These are phyloP conservation scores for Schizopygopsis malacanthus DNA, from an alignment of 2,797 vertebrate genomes.

Conservation along the genomic window DNA sequence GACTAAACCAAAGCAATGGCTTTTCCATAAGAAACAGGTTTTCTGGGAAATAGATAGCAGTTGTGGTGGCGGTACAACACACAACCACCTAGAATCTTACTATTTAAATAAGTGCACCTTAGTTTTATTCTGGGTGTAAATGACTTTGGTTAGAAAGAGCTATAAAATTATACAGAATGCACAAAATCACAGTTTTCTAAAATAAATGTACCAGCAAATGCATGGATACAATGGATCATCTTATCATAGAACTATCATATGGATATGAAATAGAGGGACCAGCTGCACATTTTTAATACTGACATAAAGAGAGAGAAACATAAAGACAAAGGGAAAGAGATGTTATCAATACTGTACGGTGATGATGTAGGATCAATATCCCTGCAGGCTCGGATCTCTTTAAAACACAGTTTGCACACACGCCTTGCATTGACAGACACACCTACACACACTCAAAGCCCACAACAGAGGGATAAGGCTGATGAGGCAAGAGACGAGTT, in stretches of 20 bases:
- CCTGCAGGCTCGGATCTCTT: conserved; percentile 13
- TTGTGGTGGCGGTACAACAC: background rate
- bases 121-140: conserved; percentile 21
- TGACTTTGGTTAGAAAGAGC: background rate
- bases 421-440: conserved; percentile 31
- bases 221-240: background rate
- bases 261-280: background rate
- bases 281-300: background rate
- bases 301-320: background rate
- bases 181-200: background rate
- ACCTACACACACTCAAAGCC: conserved; percentile 45
- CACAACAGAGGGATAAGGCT: conserved; percentile 51
- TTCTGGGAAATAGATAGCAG: background rate
- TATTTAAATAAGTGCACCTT: background rate
- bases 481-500: conserved; percentile 43
- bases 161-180: background rate
- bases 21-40: conserved; percentile 8
- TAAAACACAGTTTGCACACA: conserved; percentile 44
- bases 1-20: background rate
- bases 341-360: conserved; percentile 29
- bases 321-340: background rate
- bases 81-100: background rate
- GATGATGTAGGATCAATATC: conserved; percentile 37
- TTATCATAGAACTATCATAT: background rate
- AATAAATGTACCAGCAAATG: background rate